Conservation (phyloP, 2,113 vertebrate genomes). For the Xenotilapia leptura region DNA sequence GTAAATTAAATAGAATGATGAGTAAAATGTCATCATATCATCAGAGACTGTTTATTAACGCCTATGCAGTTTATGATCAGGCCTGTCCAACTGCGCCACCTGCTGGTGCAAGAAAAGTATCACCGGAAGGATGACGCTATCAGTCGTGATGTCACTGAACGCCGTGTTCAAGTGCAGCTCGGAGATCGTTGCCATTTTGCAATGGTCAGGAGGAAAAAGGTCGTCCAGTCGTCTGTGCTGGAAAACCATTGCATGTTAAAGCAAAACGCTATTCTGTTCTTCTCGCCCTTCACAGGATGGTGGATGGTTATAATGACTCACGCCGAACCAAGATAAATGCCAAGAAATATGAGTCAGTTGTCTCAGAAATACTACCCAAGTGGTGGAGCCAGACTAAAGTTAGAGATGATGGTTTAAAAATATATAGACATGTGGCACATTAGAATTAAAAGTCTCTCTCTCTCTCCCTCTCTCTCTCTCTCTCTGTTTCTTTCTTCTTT, state of each 20-base stretch:
- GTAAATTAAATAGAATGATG: not conserved
- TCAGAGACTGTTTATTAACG: not conserved
- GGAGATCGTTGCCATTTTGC: not conserved
- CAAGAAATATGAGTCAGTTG: not conserved
- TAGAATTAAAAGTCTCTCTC: not conserved
- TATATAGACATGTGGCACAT: not conserved
- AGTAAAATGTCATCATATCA: not conserved
- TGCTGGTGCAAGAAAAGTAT: not conserved
- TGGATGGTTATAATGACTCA: not conserved
- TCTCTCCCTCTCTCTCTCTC: rapidly evolving
- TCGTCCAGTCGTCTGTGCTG: not conserved
- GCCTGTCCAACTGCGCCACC: slow-evolving; percentile 17
- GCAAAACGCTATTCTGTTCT: not conserved
- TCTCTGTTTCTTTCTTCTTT: rapidly evolving
- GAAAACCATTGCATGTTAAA: not conserved
- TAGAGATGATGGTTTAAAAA: not conserved
- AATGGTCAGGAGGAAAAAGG: not conserved
- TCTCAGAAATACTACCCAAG: not conserved
- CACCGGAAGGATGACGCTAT: not conserved
- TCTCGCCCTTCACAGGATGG: not conserved
- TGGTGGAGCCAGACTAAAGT: not conserved
- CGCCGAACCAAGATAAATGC: not conserved
- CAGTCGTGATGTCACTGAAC: not conserved
- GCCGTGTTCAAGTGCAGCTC: slow-evolving; percentile 16
- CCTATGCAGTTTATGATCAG: not conserved